Evolutionary conservation across 2,113 vertebrate species (phyloP), one percentile per base, ranked within the genome.

Genomic region (human): DNA sequence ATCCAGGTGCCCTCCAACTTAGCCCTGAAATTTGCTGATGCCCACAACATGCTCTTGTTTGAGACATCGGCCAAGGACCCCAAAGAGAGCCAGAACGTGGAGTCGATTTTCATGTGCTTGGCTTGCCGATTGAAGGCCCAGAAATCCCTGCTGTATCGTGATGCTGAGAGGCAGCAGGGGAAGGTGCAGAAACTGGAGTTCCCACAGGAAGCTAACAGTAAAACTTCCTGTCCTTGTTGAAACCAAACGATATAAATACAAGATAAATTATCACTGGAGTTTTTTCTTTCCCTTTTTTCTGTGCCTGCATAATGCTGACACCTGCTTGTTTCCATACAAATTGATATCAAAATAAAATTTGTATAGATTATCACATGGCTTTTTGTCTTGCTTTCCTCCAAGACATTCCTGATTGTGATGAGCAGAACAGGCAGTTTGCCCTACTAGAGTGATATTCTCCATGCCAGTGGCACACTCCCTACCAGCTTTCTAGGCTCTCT

Each of bases 41-140:
- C 99, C 95, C 99, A 99, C 98, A 99, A 99, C 98, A 99, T 99
- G 99, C 99, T 99, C 97, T 99, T 99, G 94, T 99, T 99, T 86
- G 99, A 99, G 98, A 99, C 99, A 8, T 99, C 99, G 0, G 99
- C 99, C 97, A 99, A 99, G 98, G 99, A 99, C 99, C 99, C 99
- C 35, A 98, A 99, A 98, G 99, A 99, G 98, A 99, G 99, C 96
- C 99, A 99, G 98, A 99, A 99, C 0, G 99, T 99, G 94, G 99
- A 99, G 91, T 99, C 99, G 3, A 99, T 99, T 98, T 99, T 99
- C 98, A 99, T 99, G 99, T 99, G 99, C 89, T 99, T 99, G 98
- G 99, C 99, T 81, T 99, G 99, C 97, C 99, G 99, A 68, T 99
- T 99, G 38, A 99, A 99, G 98, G 99, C 99, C 12, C 99, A 99